Conservation (phyloP, 2,797 vertebrate genomes). For the Eupleurogrammus muticus region DNA sequence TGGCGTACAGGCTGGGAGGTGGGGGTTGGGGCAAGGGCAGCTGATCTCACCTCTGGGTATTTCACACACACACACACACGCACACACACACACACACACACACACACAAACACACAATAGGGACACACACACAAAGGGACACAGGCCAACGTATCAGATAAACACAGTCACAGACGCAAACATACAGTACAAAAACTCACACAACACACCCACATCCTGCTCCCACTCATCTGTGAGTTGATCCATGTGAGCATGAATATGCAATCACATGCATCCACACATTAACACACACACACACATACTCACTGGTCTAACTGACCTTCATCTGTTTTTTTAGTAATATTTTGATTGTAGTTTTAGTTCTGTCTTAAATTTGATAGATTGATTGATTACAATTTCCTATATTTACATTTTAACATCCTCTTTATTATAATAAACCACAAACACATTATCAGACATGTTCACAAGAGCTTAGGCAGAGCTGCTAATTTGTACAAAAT, state of each 20-base stretch:
- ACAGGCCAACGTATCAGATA: not conserved
- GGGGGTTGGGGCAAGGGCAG: conserved; percentile 13
- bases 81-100: not conserved
- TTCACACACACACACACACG: not conserved
- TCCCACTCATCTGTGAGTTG: not conserved
- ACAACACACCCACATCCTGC: not conserved
- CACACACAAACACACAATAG: no score
- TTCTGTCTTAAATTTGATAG: no score
- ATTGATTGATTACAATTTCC: no score
- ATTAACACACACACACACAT: not conserved
- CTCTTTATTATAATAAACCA: not conserved
- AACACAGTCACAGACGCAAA: not conserved
- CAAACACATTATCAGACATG: not conserved
- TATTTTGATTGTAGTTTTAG: no score
- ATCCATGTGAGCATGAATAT: conserved; percentile 12
- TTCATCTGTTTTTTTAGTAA: not conserved
- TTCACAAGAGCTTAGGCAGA: not conserved
- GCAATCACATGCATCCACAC: conserved; percentile 1
- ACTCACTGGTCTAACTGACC: not conserved
- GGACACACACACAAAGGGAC: not conserved
- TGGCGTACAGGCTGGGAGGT: conserved; percentile 1
- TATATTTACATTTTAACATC: no score
- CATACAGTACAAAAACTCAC: not conserved
- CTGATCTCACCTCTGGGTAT: conserved; percentile 7
- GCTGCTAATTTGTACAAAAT: not conserved